Evolutionary conservation across 2,888 invertebrate genomes (phyloP).

Genomic region (Abrostola tripartita): DNA sequence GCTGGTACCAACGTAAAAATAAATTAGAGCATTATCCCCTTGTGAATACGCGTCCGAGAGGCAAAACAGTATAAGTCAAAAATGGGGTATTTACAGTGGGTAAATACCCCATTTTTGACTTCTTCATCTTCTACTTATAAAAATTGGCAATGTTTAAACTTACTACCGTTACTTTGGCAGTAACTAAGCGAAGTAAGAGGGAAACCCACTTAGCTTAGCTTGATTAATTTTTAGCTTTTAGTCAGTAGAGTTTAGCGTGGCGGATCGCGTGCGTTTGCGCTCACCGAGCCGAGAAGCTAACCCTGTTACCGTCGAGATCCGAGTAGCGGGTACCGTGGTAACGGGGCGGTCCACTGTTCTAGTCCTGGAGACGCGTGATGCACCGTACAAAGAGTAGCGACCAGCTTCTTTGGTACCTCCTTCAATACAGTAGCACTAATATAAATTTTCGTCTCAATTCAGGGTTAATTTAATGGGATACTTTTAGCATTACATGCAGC

Average conservation of each 20-base stretch:
- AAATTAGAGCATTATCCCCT: slow-evolving; percentile 29
- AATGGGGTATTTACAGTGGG: slow-evolving; percentile 40
- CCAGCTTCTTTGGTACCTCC: no score
- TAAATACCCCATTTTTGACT: no score
- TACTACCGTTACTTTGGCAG: no score
- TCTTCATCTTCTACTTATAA: no score
- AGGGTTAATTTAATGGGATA: no score
- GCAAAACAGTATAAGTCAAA: slow-evolving; percentile 31
- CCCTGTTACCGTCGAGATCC: slow-evolving; percentile 65
- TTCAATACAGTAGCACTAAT: no score
- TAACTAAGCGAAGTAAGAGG: no score
- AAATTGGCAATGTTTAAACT: no score
- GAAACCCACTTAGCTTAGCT: no score
- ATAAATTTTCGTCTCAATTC: no score
- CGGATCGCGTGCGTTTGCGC: slow-evolving; percentile 55
- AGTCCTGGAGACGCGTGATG: slow-evolving; percentile 50
- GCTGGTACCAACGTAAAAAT: slow-evolving; percentile 27
- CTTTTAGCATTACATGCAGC: background rate
- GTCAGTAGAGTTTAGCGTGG: slow-evolving; percentile 2
- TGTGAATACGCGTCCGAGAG: slow-evolving; percentile 12
- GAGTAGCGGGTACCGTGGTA: slow-evolving; percentile 69
- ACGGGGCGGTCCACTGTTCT: slow-evolving; percentile 76
- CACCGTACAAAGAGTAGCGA: slow-evolving; percentile 34
- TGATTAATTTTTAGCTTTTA: no score
- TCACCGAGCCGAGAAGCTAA: slow-evolving; percentile 65